These are phyloP conservation scores for Loxodonta africana DNA, from an alignment of 2,113 vertebrate genomes.

Conservation along the genomic window DNA sequence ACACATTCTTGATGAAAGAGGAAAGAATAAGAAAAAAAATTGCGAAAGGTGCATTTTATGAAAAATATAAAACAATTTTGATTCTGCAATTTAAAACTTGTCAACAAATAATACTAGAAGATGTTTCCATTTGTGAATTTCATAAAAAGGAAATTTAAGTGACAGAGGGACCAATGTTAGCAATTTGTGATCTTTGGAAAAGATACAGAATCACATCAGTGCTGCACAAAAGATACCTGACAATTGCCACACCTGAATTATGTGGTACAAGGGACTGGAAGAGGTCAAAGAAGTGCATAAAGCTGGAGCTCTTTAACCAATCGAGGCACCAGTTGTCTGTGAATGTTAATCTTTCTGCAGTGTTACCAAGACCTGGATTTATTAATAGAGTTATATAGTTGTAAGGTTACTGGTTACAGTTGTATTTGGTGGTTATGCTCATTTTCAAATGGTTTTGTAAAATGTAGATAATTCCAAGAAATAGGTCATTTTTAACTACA, in stretches of 20 bases:
- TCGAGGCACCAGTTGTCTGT: neutral
- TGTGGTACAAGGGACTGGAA: neutral
- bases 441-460: constrained; percentile 48
- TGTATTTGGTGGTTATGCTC: neutral
- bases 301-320: neutral
- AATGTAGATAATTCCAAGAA: neutral
- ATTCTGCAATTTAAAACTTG: constrained; percentile 25
- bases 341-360: neutral
- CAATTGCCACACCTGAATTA: neutral
- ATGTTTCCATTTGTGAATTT: constrained; percentile 41
- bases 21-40: neutral
- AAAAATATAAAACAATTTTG: constrained; percentile 47
- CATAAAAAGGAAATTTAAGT: constrained; percentile 40
- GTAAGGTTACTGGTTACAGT: neutral
- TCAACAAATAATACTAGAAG: constrained; percentile 50
- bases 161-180: neutral
- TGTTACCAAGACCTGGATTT: neutral
- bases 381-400: neutral
- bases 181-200: constrained; percentile 16
- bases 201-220: neutral
- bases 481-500: neutral
- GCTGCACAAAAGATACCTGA: neutral
- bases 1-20: neutral
- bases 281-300: neutral
- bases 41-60: constrained; percentile 11